Base-by-base conservation (phyloP, 2,113 vertebrate genomes). In the Lates calcarifer region DNA sequence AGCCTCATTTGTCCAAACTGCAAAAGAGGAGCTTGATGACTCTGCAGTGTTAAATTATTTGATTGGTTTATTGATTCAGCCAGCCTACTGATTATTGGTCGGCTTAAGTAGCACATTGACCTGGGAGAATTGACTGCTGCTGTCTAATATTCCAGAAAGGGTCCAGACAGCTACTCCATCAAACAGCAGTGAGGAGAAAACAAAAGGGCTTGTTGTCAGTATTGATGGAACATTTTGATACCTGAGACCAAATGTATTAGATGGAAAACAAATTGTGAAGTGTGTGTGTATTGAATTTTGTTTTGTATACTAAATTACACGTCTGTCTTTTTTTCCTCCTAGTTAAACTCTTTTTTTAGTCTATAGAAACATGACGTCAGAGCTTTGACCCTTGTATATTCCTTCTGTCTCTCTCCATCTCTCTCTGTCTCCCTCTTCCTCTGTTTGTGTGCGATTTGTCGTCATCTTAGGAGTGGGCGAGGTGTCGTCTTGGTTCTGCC, bases 31-130 rank as follows among this genome's bases (percentile, higher is more conserved):
- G 73, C 47, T 71, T 78, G 83, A 85, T 87, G 79, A 88, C 82
- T 85, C 58, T 73, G 86, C 84, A 84, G 79, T 89, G 82, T 85
- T 85, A 83, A 85, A 83, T 79, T 68, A 74, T 90, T 87, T 81
- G 71, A 90, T 83, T 89, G 87, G 74, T 85, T 78, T 89, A 93
- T 92, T 92, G 92, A 92, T 87, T 64, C 3, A 29, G 58, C 53
- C 1, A 20, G 72, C 43, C 47, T 0, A 28, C 79, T 84, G 85
- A 77, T 86, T 87, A 90, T 85, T 71, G 80, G 84, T 53, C 57
- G 51, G 45, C 47, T 57, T 83, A 70, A 88, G 51, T 66, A 58
- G 71, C 57, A 13, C 61, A 77, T 86, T 83, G 89, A 87, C 66
- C 62, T 18, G 35, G 64, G 39, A 80, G 72, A 75, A 88, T 70